These are phyloP conservation scores for Calliopsis andreniformis DNA, from an alignment of 1,140 invertebrate genomes.

Conservation along the genomic window DNA sequence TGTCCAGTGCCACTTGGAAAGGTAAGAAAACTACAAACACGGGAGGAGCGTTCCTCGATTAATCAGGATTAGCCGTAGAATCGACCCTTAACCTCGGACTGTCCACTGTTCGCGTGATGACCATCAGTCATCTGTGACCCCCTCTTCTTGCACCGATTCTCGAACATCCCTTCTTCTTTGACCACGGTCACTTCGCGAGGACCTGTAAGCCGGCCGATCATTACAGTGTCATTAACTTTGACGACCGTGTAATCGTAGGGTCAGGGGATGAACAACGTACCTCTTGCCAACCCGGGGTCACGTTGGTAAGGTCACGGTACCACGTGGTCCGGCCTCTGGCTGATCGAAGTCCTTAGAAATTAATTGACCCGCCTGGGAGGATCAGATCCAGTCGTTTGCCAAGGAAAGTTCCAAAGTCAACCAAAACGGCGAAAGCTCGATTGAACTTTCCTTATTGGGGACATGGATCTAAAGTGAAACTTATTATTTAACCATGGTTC, in stretches of 20 bases:
- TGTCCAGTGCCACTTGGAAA: not conserved
- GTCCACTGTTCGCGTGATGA: constrained; percentile 67
- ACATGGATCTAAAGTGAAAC: not conserved
- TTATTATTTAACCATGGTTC: not conserved
- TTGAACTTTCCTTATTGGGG: not conserved
- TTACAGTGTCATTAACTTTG: constrained; percentile 77
- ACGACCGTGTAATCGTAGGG: constrained; percentile 74
- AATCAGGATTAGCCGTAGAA: constrained; percentile 75
- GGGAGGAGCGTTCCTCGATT: constrained; percentile 58
- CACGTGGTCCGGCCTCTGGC: constrained; percentile 33
- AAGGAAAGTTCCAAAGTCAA: constrained; percentile 40
- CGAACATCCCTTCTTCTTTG: constrained; percentile 16
- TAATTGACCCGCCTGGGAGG: constrained; percentile 44
- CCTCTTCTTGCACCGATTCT: constrained; percentile 3
- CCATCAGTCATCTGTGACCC: constrained; percentile 67
- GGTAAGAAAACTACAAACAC: constrained; percentile 53
- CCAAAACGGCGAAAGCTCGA: not conserved
- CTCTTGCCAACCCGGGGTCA: constrained; percentile 48
- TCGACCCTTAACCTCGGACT: constrained; percentile 56
- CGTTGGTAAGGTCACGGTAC: constrained; percentile 53
- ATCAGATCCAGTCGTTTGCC: constrained; percentile 36
- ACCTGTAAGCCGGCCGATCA: constrained; percentile 66
- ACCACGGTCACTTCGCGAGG: constrained; percentile 40
- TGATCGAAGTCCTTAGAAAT: constrained; percentile 47
- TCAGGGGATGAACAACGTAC: constrained; percentile 60